Evolutionary conservation across 1,140 invertebrate genomes (phyloP), one percentile per base, ranked within the genome.

Genomic region (Batillaria attramentaria): DNA sequence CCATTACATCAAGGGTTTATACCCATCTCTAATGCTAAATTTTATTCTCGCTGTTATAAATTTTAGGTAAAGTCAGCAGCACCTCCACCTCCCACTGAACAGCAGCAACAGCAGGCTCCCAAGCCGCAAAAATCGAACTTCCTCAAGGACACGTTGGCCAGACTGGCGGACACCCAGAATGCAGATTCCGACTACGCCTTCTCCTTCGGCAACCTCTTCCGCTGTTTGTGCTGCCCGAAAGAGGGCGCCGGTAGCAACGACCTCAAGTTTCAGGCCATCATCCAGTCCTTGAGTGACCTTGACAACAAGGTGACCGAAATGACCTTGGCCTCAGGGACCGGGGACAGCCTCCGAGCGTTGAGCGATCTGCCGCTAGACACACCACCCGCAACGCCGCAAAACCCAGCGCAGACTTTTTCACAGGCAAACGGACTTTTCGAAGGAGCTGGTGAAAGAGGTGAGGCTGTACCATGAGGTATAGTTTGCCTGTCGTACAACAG

Each of bases 11-110:
- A n/a, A n/a, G n/a, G n/a, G n/a, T n/a, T n/a, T n/a, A n/a, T n/a
- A n/a, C n/a, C n/a, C n/a, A n/a, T n/a, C n/a, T n/a, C n/a, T n/a
- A n/a, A n/a, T n/a, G n/a, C n/a, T 8, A 20, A 62, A 28, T 62
- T n/a, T 8, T 62, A n/a, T 0, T 1, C 0, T 62, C 24, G 0
- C 33, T 62, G 10, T 62, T 62, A 31, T 62, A 8, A 31, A 16
- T 62, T 66, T 66, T 37, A 83, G 35, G 82, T 80, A 33, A 82
- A 82, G 28, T 77, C 82, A 24, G 83, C 82, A 20, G 82, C 81
- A 1, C 83, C 79, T 3, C 69, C 68, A 0, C 69, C 54, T 8
- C 54, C 42, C 20, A 8, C 10, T 33, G 37, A 66, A 28, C 28
- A 66, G 18, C n/a, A 39, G 43, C 54, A 41, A 28, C 20, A 18